Evolutionary conservation across 2,888 invertebrate genomes (phyloP).

Genomic region (Sepioteuthis lessoniana): DNA sequence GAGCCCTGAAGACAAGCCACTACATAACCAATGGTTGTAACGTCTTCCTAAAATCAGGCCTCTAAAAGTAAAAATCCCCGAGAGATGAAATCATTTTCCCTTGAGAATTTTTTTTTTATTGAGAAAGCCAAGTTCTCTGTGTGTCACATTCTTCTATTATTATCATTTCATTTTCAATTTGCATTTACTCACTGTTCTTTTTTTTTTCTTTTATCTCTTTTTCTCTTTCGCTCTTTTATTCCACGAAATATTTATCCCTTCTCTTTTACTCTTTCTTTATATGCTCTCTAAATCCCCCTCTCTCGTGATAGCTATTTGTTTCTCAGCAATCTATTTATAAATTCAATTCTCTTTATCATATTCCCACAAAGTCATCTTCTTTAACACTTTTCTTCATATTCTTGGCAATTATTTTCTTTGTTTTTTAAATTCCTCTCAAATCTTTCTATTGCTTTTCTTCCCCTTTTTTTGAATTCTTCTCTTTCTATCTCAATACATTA

Average conservation of each 20-base stretch:
- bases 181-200: background rate
- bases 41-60: background rate
- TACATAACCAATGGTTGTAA: background rate
- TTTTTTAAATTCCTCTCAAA: no score
- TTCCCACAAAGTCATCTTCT: no score
- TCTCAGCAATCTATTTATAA: no score
- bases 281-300: background rate
- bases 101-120: background rate
- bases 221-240: background rate
- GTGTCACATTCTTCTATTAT: background rate
- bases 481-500: no score
- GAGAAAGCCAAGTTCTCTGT: background rate
- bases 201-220: background rate
- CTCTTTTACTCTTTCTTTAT: background rate
- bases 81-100: background rate
- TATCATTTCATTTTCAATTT: background rate
- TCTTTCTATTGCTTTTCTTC: background rate
- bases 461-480: background rate
- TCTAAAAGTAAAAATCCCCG: conserved; percentile 12
- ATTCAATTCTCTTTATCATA: no score
- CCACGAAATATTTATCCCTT: background rate
- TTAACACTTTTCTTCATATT: no score
- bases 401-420: no score
- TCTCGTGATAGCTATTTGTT: background rate
- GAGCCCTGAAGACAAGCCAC: background rate